Conservation (phyloP, 2,888 invertebrate species). For the Cryptus viduatorius region DNA sequence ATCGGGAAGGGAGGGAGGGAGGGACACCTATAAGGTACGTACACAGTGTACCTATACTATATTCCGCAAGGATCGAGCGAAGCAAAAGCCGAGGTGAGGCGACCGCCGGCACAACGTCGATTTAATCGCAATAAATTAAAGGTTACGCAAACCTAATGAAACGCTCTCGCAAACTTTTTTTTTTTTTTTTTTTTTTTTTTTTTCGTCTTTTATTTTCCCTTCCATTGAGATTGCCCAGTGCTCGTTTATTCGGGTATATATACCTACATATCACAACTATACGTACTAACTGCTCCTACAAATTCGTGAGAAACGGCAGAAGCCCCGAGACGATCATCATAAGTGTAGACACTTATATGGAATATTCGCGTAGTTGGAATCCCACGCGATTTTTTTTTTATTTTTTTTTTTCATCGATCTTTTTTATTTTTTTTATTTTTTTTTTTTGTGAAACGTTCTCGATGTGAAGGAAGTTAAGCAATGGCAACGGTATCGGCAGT, state of each 20-base stretch:
- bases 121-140: constrained; percentile 77
- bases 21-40: constrained; percentile 21
- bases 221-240: constrained; percentile 13
- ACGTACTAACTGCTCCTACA: neutral
- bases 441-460: neutral
- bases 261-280: constrained; percentile 8
- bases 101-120: constrained; percentile 57
- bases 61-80: constrained; percentile 54
- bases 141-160: constrained; percentile 78
- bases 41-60: constrained; percentile 41
- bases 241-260: constrained; percentile 51
- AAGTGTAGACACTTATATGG: constrained; percentile 8
- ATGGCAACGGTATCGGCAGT: constrained; percentile 33
- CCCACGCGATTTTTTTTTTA: neutral
- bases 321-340: constrained; percentile 40
- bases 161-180: constrained; percentile 67
- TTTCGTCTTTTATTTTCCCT: neutral
- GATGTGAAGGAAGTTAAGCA: constrained; percentile 7
- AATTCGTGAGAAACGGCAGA: constrained; percentile 18
- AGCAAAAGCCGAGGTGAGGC: constrained; percentile 60
- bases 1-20: neutral
- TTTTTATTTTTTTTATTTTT: neutral
- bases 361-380: constrained; percentile 12
- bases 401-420: neutral
- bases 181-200: constrained; percentile 19